A percentile compares a stretch with the other conserved stretches of the same genome.
Evolutionary conservation across 2,888 invertebrate species (phyloP).

Genomic region (Eupeodes luniger): DNA sequence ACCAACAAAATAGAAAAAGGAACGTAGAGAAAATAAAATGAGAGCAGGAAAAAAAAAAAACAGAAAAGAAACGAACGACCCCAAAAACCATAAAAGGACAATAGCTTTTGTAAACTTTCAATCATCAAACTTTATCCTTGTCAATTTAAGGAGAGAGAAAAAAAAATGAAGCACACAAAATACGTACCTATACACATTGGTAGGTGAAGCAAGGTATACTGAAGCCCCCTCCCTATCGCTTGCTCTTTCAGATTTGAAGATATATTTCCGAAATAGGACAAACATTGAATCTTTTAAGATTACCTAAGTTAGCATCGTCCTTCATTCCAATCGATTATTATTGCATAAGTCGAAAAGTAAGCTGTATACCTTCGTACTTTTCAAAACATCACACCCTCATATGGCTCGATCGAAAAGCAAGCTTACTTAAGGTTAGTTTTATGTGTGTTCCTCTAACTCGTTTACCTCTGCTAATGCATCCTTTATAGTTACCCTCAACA

Average conservation of each 20-base stretch:
- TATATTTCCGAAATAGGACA: slow-evolving; percentile 47
- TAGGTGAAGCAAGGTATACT: background rate
- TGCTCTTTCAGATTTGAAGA: slow-evolving; percentile 55
- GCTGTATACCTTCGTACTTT: background rate
- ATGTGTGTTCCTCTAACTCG: background rate
- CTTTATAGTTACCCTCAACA: slow-evolving; percentile 14
- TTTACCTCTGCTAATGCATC: background rate
- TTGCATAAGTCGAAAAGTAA: slow-evolving; percentile 59
- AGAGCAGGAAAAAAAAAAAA: slow-evolving; percentile 1
- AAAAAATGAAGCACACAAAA: slow-evolving; percentile 36
- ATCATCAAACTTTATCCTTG: slow-evolving; percentile 76
- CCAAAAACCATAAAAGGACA: slow-evolving; percentile 76
- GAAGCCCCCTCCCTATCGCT: slow-evolving; percentile 30
- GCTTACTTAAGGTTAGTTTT: background rate
- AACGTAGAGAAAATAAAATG: slow-evolving; percentile 31
- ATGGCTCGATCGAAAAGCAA: slow-evolving; percentile 3
- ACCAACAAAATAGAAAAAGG: slow-evolving; percentile 25
- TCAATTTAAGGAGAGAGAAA: slow-evolving; percentile 55
- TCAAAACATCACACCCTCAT: background rate
- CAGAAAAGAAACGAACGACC: slow-evolving; percentile 44
- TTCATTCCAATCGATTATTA: slow-evolving; percentile 55
- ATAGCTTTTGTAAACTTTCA: slow-evolving; percentile 76
- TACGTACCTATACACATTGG: background rate
- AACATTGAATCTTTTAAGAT: slow-evolving; percentile 50
- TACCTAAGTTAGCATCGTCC: slow-evolving; percentile 38